phyloP scores from a whole-genome alignment of 2,888 invertebrate genomes.

The Choreutis nemorana region DNA sequence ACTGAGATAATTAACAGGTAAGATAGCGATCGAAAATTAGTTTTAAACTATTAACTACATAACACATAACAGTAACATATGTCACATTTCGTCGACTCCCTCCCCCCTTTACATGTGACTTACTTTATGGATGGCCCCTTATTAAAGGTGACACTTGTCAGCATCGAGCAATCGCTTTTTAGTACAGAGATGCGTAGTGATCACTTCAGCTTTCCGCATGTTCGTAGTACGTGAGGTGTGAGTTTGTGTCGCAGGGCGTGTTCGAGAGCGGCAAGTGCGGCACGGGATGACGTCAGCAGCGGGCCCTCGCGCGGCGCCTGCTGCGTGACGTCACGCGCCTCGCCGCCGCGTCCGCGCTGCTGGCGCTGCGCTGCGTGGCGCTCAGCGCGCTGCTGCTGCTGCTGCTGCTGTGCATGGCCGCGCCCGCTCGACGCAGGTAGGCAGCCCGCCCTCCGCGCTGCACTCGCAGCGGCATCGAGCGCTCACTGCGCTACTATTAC shows the following conservation, averaged over 20 bases:
- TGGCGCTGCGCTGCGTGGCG: conserved; percentile 11
- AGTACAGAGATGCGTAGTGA: no score
- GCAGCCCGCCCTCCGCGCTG: conserved; percentile 14
- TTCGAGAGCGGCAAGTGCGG: conserved; percentile 90
- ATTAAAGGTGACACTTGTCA: no score
- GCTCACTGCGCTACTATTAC: conserved; percentile 1
- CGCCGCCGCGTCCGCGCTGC: conserved; percentile 14
- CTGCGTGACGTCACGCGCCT: conserved; percentile 11
- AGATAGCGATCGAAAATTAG: no score
- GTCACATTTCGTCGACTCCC: no score
- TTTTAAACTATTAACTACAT: no score
- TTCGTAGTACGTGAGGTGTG: conserved; percentile 64
- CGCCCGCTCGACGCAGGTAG: conserved; percentile 25
- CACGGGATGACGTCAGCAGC: conserved; percentile 68
- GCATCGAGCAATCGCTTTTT: no score
- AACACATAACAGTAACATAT: no score
- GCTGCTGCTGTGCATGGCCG: conserved; percentile 19
- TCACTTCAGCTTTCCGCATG: no score
- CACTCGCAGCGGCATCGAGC: conserved; percentile 4
- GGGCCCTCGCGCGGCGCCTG: conserved; percentile 20
- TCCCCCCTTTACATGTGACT: no score
- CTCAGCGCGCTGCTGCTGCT: conserved; percentile 17
- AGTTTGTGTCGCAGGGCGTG: conserved; percentile 61
- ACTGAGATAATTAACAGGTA: no score
- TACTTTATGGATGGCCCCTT: no score